phyloP scores from a whole-genome alignment of 2,888 invertebrate genomes.

The Diloba caeruleocephala region DNA sequence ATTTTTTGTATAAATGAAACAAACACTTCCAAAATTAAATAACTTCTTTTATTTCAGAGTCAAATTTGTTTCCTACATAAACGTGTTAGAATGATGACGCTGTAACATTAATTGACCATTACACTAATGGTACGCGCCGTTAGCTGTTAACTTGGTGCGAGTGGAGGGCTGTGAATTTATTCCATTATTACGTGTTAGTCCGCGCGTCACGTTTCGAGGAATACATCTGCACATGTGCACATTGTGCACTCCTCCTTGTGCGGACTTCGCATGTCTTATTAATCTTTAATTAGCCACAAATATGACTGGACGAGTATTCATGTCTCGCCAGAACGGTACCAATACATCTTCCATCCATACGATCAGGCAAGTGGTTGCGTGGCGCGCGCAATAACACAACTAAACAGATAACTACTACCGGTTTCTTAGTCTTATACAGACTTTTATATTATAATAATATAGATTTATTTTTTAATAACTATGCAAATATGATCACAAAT shows the following conservation, averaged over 20 bases:
- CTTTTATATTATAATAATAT: slow-evolving; percentile 78
- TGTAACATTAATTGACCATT: slow-evolving; percentile 85
- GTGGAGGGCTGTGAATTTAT: slow-evolving; percentile 71
- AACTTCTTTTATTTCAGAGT: slow-evolving; percentile 89
- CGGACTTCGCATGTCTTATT: slow-evolving; percentile 51
- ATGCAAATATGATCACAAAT: slow-evolving; percentile 87
- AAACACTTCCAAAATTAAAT: slow-evolving; percentile 87
- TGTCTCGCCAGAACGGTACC: slow-evolving; percentile 63
- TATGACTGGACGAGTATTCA: slow-evolving; percentile 71
- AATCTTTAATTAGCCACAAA: slow-evolving; percentile 66
- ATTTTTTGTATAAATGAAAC: slow-evolving; percentile 70
- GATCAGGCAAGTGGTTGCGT: slow-evolving; percentile 26
- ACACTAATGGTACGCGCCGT: slow-evolving; percentile 83
- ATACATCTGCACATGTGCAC: slow-evolving; percentile 30
- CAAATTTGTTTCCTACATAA: slow-evolving; percentile 89
- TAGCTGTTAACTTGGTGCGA: slow-evolving; percentile 78
- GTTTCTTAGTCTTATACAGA: slow-evolving; percentile 78
- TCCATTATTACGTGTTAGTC: slow-evolving; percentile 55
- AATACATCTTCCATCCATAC: slow-evolving; percentile 25
- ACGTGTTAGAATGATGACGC: slow-evolving; percentile 87
- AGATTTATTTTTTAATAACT: slow-evolving; percentile 80
- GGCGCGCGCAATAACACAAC: slow-evolving; percentile 57
- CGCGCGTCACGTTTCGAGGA: slow-evolving; percentile 59
- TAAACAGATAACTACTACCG: slow-evolving; percentile 71
- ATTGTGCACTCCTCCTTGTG: slow-evolving; percentile 44